phyloP scores from a whole-genome alignment of 1,140 invertebrate species.

The Bombus confusus region DNA sequence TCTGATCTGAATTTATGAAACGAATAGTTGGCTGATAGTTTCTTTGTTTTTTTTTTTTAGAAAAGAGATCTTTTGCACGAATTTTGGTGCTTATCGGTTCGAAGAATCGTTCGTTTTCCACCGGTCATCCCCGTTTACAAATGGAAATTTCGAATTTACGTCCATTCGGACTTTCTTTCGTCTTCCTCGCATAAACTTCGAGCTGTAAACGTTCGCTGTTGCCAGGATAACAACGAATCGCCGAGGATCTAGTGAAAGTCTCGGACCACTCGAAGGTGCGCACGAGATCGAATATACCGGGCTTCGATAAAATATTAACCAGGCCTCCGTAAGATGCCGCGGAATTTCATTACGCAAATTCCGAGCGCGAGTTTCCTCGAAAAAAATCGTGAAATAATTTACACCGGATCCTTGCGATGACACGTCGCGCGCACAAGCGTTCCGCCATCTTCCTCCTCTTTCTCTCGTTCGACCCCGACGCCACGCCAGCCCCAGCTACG shows the following conservation, averaged over 20 bases:
- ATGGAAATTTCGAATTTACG: too few species aligned
- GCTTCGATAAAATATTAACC: slow-evolving; percentile 48
- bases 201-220: too few species aligned
- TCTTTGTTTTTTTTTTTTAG: too few species aligned
- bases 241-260: background rate
- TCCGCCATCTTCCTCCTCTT: background rate
- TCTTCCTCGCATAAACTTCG: too few species aligned
- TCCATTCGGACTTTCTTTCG: too few species aligned
- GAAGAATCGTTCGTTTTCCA: too few species aligned
- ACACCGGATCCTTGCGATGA: slow-evolving; percentile 47
- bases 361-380: slow-evolving; percentile 2
- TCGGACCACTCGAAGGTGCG: background rate
- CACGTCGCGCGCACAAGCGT: slow-evolving; percentile 39
- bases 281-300: slow-evolving; percentile 8
- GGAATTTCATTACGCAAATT: slow-evolving; percentile 65
- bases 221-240: background rate
- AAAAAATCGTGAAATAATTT: slow-evolving; percentile 66
- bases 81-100: too few species aligned
- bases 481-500: slow-evolving; percentile 31
- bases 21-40: too few species aligned
- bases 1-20: too few species aligned
- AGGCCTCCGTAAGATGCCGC: background rate
- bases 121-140: too few species aligned
- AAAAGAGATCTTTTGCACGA: too few species aligned
- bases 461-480: background rate